These are phyloP conservation scores for Sycobia sp. DNA, from an alignment of 1,140 invertebrate species.

Conservation along the genomic window DNA sequence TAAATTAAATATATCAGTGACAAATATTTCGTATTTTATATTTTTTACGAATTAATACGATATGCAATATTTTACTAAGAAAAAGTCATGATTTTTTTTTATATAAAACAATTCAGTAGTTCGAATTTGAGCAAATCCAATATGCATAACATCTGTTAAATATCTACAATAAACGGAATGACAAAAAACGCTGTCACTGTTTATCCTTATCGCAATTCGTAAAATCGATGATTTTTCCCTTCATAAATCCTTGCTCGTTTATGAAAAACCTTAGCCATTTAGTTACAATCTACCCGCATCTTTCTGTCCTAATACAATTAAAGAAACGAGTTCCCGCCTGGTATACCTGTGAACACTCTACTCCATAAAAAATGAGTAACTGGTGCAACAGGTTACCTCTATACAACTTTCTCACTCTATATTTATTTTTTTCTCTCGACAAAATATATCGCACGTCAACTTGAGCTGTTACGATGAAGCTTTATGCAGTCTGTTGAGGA, in stretches of 20 bases:
- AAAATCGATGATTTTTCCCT: slow-evolving; percentile 26
- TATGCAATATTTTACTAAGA: slow-evolving; percentile 13
- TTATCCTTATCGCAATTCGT: slow-evolving; percentile 12
- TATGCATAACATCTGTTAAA: slow-evolving; percentile 31
- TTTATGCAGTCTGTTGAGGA: slow-evolving; percentile 56
- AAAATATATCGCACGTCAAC: slow-evolving; percentile 16
- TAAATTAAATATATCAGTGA: slow-evolving; percentile 22
- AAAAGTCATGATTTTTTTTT: slow-evolving; percentile 12
- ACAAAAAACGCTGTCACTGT: slow-evolving; percentile 33
- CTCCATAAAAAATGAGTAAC: slow-evolving; percentile 1
- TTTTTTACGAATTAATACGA: slow-evolving; percentile 13
- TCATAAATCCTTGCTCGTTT: slow-evolving; percentile 8
- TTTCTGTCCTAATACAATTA: slow-evolving; percentile 1
- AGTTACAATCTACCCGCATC: slow-evolving; percentile 32
- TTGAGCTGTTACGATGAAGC: slow-evolving; percentile 4
- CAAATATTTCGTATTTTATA: slow-evolving; percentile 13
- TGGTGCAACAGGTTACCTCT: slow-evolving; percentile 18
- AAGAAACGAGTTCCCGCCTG: slow-evolving; percentile 23
- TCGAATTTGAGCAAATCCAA: slow-evolving; percentile 30
- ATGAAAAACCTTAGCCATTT: slow-evolving; percentile 21
- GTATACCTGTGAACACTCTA: slow-evolving; percentile 14
- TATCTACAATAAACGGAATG: slow-evolving; percentile 37
- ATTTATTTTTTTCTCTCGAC: background rate
- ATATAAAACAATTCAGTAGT: slow-evolving; percentile 22
- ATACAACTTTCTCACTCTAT: slow-evolving; percentile 25